Base-by-base conservation (phyloP, 1,140 invertebrate species). In the Hylyphantes graminicola region DNA sequence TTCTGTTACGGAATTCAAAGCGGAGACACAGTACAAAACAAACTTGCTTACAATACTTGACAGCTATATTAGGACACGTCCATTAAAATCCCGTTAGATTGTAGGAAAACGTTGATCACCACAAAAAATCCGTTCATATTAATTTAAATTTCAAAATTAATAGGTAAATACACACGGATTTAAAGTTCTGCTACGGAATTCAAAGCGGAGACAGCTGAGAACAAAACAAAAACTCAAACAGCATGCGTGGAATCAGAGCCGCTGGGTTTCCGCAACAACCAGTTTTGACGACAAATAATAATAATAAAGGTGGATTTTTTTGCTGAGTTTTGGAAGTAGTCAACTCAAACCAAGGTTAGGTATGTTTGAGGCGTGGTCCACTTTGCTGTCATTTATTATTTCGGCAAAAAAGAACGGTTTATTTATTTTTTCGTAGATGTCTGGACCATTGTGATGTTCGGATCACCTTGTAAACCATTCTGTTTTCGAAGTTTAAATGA, bases 311-410 rank as follows among this genome's bases (percentile, higher is more conserved):
- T 67, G n/a, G 7, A 15, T 12, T 12, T 12, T 19, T 67, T 35
- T 35, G 13, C 35, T 67, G 17, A 17, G 64, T 67, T n/a, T 21
- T 67, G 64, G 64, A 67, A 17, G 64, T 12, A 67, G 35, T 35
- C 17, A n/a, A 21, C 35, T n/a, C 11, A 21, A 67, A 76, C 59
- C 74, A 76, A 76, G 74, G 74, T 76, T 76, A 76, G 74, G 55
- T 48, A 19, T 76, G 61, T 59, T 51, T 8, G 9, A 64, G 74
- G 74, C 59, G 74, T 76, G 74, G 74, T 76, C 64, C 74, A 64
- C 57, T 64, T 76, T 76, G 21, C 59, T 35, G 15, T 67, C 55
- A 63, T 63, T 76, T 74, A 15, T 61, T 67, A 63, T 61, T 50
- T 54, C 35, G 35, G 35, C 35, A 35, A 35, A 35, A 35, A 35